Percentiles rank a stretch among this genome's conserved stretches.
phyloP scores from a whole-genome alignment of 2,113 vertebrate genomes.

The Platichthys stellatus region DNA sequence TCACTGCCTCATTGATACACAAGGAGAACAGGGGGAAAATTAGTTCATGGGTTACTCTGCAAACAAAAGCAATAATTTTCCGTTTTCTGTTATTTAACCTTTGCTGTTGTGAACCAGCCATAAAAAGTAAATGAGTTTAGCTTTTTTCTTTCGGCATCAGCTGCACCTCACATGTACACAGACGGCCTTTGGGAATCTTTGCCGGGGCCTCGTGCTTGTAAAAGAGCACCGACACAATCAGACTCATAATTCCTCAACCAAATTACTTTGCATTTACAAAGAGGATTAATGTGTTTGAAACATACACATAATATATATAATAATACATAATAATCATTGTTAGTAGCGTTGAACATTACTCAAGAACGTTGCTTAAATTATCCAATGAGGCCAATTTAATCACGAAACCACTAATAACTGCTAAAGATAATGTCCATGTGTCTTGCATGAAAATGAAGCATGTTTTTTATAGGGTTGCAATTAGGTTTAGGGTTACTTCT shows the following conservation, averaged over 20 bases:
- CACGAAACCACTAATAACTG: not conserved
- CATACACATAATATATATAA: not conserved
- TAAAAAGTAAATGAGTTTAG: not conserved
- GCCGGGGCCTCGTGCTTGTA: constrained; percentile 48
- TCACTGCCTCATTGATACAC: constrained; percentile 24
- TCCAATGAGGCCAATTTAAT: not conserved
- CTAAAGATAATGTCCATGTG: not conserved
- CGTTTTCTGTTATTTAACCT: too few relatives aligned
- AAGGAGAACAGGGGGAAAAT: not conserved
- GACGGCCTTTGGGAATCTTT: constrained; percentile 53
- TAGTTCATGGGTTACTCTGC: not conserved
- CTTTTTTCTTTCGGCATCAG: constrained; percentile 26
- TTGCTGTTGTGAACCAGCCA: not conserved
- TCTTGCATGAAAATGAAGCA: not conserved
- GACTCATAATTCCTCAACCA: constrained; percentile 42
- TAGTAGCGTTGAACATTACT: not conserved
- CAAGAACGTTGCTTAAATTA: not conserved
- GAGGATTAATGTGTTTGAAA: constrained; percentile 12
- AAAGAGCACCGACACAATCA: constrained; percentile 45
- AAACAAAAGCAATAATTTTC: not conserved
- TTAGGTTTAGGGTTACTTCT: too few relatives aligned
- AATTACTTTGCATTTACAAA: constrained; percentile 29
- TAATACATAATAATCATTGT: not conserved
- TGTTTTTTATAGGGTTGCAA: too few relatives aligned
- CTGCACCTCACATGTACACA: constrained; percentile 51